phyloP scores from a whole-genome alignment of 2,888 invertebrate species.

The Eudasyphora cyanicolor region DNA sequence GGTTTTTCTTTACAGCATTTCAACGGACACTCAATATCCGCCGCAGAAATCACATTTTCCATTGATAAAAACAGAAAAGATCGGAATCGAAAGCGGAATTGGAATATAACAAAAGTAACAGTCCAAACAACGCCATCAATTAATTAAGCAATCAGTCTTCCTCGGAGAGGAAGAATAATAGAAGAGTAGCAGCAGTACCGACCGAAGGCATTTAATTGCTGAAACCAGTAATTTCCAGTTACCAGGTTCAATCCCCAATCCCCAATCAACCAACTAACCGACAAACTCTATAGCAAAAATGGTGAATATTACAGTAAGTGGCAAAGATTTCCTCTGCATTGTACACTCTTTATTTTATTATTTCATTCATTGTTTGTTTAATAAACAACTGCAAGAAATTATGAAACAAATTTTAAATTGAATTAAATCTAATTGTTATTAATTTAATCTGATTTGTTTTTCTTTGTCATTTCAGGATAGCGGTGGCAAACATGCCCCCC shows the following conservation, averaged over 20 bases:
- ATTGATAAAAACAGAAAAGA: neutral
- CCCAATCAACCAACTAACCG: neutral
- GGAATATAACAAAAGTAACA: neutral
- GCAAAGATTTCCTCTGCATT: neutral
- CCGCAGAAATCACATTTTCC: neutral
- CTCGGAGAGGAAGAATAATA: neutral
- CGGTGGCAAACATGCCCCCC: slow-evolving; percentile 80
- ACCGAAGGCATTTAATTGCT: slow-evolving; percentile 8
- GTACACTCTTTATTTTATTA: no score
- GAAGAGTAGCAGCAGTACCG: neutral
- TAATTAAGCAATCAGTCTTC: neutral
- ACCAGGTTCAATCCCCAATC: neutral
- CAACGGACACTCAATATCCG: neutral
- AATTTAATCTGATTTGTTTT: slow-evolving; percentile 35
- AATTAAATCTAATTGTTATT: slow-evolving; percentile 39
- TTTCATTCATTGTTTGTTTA: no score
- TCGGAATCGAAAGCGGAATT: no score
- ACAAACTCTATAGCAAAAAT: slow-evolving; percentile 67
- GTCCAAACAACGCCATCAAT: slow-evolving; percentile 6
- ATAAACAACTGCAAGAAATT: no score
- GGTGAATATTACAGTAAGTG: slow-evolving; percentile 77
- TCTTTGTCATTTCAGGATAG: slow-evolving; percentile 70
- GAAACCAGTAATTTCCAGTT: neutral
- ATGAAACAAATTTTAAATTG: slow-evolving; percentile 26
- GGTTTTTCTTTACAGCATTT: neutral